Percentiles rank a stretch among this genome's conserved stretches.
These are phyloP conservation scores for Drosophila ohnishii DNA, from an alignment of 1,140 invertebrate genomes.

Conservation along the genomic window DNA sequence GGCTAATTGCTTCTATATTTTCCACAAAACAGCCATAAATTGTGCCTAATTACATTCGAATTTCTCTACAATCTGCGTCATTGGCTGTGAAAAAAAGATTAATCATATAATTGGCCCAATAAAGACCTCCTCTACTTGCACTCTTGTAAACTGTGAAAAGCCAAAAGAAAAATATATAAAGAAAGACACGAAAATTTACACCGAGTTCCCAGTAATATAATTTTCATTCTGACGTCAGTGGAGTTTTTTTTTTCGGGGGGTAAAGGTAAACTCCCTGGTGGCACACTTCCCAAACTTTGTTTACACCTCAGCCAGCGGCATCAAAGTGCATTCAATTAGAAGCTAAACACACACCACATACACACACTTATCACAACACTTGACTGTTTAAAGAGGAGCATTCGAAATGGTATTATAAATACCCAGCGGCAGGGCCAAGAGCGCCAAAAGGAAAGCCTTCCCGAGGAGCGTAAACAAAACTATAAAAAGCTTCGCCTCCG, in stretches of 20 bases:
- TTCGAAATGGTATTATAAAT: slow-evolving; percentile 64
- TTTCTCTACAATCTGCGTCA: slow-evolving; percentile 62
- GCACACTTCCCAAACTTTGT: slow-evolving; percentile 59
- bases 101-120: slow-evolving; percentile 76
- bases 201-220: slow-evolving; percentile 45
- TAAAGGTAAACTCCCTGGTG: slow-evolving; percentile 47
- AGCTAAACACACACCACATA: slow-evolving; percentile 66
- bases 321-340: slow-evolving; percentile 71
- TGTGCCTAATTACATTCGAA: slow-evolving; percentile 43
- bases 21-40: slow-evolving; percentile 47
- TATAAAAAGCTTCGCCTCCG: slow-evolving; percentile 59
- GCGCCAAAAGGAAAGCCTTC: slow-evolving; percentile 17
- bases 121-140: slow-evolving; percentile 28
- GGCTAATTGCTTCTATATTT: slow-evolving; percentile 51
- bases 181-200: slow-evolving; percentile 24
- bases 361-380: slow-evolving; percentile 17
- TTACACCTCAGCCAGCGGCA: slow-evolving; percentile 55
- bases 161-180: slow-evolving; percentile 14
- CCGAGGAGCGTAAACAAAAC: slow-evolving; percentile 56
- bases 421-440: slow-evolving; percentile 31
- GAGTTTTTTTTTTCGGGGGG: background rate
- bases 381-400: slow-evolving; percentile 35
- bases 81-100: slow-evolving; percentile 55
- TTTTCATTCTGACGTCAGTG: slow-evolving; percentile 59
- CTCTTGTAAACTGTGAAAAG: slow-evolving; percentile 59